A percentile compares a stretch with the other conserved stretches of the same genome.
Conservation (phyloP, 2,113 vertebrate genomes). For the Pterocles orientalis region DNA sequence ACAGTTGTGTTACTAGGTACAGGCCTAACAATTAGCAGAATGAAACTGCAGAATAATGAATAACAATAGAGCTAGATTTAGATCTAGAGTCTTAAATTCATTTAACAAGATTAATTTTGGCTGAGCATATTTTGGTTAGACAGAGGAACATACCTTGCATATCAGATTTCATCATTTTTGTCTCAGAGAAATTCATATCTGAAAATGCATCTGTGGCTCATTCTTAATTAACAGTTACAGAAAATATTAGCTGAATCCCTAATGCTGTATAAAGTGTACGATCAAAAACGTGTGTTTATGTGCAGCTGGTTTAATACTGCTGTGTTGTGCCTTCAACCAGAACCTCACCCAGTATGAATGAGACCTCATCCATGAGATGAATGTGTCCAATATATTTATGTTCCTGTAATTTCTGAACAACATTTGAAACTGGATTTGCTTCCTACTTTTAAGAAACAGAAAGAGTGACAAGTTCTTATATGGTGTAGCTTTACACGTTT, state of each 20-base stretch:
- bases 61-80: background rate
- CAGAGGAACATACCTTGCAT: background rate
- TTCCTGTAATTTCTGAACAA: background rate
- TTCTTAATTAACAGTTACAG: constrained; percentile 15
- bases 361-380: background rate
- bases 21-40: background rate
- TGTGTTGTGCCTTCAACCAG: background rate
- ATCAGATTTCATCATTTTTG: background rate
- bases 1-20: background rate
- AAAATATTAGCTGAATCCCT: background rate
- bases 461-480: background rate
- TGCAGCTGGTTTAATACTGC: background rate
- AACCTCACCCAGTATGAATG: background rate
- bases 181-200: background rate
- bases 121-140: background rate
- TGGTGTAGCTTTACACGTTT: background rate
- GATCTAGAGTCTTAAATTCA: background rate
- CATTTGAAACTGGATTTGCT: background rate
- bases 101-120: background rate
- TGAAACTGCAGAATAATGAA: background rate
- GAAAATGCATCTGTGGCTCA: background rate
- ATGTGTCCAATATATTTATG: background rate
- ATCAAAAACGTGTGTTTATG: background rate
- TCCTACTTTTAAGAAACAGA: background rate
- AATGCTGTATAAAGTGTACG: background rate